These are phyloP conservation scores for Stenopsyche tienmushanensis DNA, from an alignment of 1,140 invertebrate species.

Conservation along the genomic window DNA sequence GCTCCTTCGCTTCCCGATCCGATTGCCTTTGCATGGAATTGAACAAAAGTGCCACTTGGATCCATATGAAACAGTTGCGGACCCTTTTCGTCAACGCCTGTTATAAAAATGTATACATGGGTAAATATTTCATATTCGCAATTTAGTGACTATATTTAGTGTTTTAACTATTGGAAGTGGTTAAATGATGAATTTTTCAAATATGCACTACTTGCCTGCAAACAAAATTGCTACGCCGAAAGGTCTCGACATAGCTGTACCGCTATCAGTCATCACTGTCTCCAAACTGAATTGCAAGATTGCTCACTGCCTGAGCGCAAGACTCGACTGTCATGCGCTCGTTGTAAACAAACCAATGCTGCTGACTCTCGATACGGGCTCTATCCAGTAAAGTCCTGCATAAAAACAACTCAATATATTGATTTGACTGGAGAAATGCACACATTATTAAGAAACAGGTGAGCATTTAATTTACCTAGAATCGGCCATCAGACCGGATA, in stretches of 20 bases:
- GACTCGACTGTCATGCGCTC: conserved; percentile 97
- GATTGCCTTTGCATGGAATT: conserved; percentile 98
- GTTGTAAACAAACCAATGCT: conserved; percentile 98
- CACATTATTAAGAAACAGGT: background rate
- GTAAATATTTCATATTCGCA: background rate
- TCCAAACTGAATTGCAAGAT: conserved; percentile 97
- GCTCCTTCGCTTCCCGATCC: conserved; percentile 99
- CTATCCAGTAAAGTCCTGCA: conserved; percentile 87
- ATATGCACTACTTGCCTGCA: conserved; percentile 59
- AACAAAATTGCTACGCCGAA: conserved; percentile 97
- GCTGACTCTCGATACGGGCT: conserved; percentile 93
- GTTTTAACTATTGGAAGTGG: no score
- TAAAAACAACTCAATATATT: conserved; percentile 34
- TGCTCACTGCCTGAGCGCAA: conserved; percentile 96
- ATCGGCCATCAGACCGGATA: conserved; percentile 98
- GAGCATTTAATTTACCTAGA: conserved; percentile 59
- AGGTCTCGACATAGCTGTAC: conserved; percentile 95
- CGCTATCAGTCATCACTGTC: conserved; percentile 93
- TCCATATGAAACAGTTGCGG: conserved; percentile 96
- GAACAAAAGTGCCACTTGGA: conserved; percentile 95
- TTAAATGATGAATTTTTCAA: background rate
- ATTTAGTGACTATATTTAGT: no score
- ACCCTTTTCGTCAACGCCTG: conserved; percentile 78
- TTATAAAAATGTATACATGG: conserved; percentile 4
- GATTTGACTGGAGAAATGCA: background rate